Evolutionary conservation across 2,797 vertebrate species (phyloP).

Genomic region (Coregonus suidteri): DNA sequence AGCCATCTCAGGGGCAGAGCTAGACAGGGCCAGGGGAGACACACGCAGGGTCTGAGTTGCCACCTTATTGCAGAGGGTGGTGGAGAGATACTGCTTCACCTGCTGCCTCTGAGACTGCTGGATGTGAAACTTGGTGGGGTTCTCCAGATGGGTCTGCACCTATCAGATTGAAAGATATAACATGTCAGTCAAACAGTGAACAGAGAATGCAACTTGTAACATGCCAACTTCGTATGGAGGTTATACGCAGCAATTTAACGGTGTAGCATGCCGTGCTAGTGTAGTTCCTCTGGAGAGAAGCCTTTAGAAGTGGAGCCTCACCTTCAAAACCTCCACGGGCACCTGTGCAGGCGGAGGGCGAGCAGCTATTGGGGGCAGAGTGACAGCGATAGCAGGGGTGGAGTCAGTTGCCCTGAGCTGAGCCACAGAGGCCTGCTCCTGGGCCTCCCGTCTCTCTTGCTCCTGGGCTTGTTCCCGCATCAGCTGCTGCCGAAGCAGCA

Average conservation of each 20-base stretch:
- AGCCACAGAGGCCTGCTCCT: slow-evolving; percentile 79
- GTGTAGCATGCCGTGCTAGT: background rate
- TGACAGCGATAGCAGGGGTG: slow-evolving; percentile 87
- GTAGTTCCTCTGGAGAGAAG: background rate
- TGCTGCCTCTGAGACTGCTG: slow-evolving; percentile 91
- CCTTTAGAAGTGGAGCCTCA: slow-evolving; percentile 55
- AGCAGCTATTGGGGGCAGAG: slow-evolving; percentile 63
- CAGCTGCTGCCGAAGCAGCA: slow-evolving; percentile 89
- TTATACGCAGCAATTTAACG: background rate
- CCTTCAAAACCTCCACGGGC: slow-evolving; percentile 90
- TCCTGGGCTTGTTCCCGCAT: slow-evolving; percentile 91
- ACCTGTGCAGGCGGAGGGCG: slow-evolving; percentile 85
- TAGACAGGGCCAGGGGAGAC: slow-evolving; percentile 73
- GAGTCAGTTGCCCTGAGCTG: slow-evolving; percentile 71
- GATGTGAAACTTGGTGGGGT: slow-evolving; percentile 92
- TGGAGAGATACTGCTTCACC: slow-evolving; percentile 90
- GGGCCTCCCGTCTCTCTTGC: slow-evolving; percentile 87
- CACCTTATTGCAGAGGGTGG: slow-evolving; percentile 83
- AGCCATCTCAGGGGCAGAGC: slow-evolving; percentile 74
- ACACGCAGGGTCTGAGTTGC: slow-evolving; percentile 79
- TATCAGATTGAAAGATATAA: slow-evolving; percentile 43
- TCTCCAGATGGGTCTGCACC: slow-evolving; percentile 94
- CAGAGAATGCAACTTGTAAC: background rate
- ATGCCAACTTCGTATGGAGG: background rate
- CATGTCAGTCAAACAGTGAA: background rate